These are phyloP conservation scores for Mythimna pallens DNA, from an alignment of 2,888 invertebrate genomes.

Conservation along the genomic window DNA sequence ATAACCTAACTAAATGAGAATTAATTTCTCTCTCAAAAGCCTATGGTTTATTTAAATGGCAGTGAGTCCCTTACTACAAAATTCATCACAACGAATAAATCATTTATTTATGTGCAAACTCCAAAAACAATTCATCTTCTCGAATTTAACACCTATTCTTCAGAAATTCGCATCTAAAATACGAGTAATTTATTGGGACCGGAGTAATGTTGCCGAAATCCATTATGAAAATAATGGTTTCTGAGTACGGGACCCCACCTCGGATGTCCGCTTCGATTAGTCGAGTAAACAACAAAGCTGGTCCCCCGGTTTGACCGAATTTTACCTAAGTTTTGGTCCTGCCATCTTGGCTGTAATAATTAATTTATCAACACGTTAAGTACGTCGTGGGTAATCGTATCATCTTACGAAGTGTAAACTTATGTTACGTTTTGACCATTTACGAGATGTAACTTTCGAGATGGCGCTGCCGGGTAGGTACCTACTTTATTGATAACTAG, in stretches of 20 bases:
- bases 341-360: not conserved
- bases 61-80: constrained; percentile 22
- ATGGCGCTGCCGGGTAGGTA: not conserved
- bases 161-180: constrained; percentile 42
- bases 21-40: not conserved
- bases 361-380: constrained; percentile 1
- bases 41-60: constrained; percentile 30
- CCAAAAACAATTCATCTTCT: constrained; percentile 55
- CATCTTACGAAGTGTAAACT: no score
- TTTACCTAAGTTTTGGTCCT: constrained; percentile 14
- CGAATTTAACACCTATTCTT: constrained; percentile 60
- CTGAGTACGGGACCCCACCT: constrained; percentile 41
- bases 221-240: constrained; percentile 60
- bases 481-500: not conserved
- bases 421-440: no score
- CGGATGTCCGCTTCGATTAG: constrained; percentile 48
- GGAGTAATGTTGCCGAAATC: constrained; percentile 53
- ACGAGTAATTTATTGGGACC: constrained; percentile 53
- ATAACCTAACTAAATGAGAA: not conserved
- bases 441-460: not conserved
- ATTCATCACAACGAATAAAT: constrained; percentile 43
- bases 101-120: constrained; percentile 46
- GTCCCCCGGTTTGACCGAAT: constrained; percentile 9
- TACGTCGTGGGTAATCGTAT: not conserved
- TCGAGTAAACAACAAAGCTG: constrained; percentile 45